Percentiles rank a stretch among this genome's conserved stretches.
Evolutionary conservation across 2,113 vertebrate species (phyloP).

Genomic region (Pholis gunnellus): DNA sequence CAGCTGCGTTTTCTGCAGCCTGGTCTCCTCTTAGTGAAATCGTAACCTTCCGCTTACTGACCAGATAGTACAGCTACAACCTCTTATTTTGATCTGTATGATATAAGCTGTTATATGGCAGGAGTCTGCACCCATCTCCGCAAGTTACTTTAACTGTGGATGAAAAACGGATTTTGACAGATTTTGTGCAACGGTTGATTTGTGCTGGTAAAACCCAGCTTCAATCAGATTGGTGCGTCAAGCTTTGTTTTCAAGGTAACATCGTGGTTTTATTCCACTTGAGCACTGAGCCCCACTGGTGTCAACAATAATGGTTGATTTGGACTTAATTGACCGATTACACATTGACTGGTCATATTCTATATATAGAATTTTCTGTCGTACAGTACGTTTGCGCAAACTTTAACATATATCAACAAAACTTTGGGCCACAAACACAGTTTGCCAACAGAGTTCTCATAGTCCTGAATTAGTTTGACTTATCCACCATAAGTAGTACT

Average conservation of each 20-base stretch:
- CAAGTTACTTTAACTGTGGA: background rate
- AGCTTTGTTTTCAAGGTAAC: slow-evolving; percentile 1
- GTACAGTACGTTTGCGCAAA: background rate
- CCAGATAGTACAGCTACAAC: background rate
- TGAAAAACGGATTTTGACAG: background rate
- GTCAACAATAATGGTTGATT: background rate
- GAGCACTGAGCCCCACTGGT: background rate
- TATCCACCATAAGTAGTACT: background rate
- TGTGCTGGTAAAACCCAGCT: background rate
- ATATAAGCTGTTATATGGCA: background rate
- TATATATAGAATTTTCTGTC: background rate
- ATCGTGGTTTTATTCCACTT: background rate
- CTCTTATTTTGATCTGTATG: background rate
- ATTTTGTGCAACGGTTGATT: background rate
- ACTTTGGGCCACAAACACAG: background rate
- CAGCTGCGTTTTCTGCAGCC: background rate
- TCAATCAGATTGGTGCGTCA: background rate
- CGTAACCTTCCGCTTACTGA: background rate
- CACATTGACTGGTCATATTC: background rate
- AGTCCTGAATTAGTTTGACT: background rate
- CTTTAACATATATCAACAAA: too few species aligned
- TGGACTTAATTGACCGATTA: background rate
- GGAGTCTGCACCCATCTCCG: background rate
- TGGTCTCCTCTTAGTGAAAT: background rate
- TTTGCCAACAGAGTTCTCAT: background rate